phyloP scores from a whole-genome alignment of 2,113 vertebrate genomes.

The Hyperopisus bebe region DNA sequence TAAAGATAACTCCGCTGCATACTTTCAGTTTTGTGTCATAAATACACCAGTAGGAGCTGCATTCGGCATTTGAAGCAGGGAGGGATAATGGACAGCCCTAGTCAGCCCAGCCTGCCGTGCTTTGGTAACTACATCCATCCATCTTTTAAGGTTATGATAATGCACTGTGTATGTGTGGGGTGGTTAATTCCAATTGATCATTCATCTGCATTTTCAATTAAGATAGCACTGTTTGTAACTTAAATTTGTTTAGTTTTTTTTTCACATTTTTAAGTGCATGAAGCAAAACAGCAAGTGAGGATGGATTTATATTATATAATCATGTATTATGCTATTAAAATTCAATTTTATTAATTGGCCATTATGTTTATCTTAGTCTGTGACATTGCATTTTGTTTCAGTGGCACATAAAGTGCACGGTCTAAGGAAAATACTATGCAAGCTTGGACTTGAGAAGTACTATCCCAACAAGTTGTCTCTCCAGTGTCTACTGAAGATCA shows the following conservation, averaged over 20 bases:
- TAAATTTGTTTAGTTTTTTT: not conserved
- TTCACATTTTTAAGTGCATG: not conserved
- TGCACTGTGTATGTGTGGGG: not conserved
- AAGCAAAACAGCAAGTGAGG: not conserved
- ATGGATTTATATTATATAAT: not conserved
- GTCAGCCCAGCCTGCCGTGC: not conserved
- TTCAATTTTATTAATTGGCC: not conserved
- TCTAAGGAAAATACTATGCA: not conserved
- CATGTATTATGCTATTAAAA: not conserved
- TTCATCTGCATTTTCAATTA: not conserved
- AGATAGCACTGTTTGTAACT: not conserved
- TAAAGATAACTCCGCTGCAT: not conserved
- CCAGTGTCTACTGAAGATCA: not conserved
- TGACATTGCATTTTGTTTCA: not conserved
- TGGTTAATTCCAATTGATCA: not conserved
- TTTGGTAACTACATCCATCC: not conserved
- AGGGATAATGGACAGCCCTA: not conserved
- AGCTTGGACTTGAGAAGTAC: not conserved
- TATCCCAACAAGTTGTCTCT: conserved; percentile 8
- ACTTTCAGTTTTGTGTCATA: not conserved
- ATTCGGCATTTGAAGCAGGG: not conserved
- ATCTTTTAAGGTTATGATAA: not conserved
- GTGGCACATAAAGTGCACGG: not conserved
- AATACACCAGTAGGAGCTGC: not conserved
- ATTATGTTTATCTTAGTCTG: not conserved